Base-by-base conservation (phyloP, 2,113 vertebrate species). In the Eptesicus fuscus region DNA sequence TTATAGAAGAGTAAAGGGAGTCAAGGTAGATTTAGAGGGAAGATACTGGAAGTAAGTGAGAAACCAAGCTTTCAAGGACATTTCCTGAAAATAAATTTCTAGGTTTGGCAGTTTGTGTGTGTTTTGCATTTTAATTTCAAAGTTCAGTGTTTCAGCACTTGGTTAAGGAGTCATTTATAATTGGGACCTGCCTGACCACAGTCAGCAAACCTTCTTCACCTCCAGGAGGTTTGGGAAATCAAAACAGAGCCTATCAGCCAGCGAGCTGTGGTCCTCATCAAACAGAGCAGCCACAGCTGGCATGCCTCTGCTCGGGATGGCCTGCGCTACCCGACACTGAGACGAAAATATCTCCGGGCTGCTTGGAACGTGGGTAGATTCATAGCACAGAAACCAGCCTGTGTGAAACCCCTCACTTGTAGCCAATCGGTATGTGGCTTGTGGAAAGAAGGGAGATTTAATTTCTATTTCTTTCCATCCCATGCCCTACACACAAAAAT, bases 81-180 rank as follows among this genome's bases (percentile, higher is more conserved):
- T 76, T 93, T 88, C 56, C 88, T 91, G 37, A 78, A 93, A 49
- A 20, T 5, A n/a, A 35, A 18, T 47, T 87, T 67, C 76, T 44
- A 44, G 69, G 40, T 92, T 93, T 96, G 95, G 86, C 47, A 96
- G 94, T 92, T 95, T 97, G 94, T 94, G 88, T 97, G 49, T 94
- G 35, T 73, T 80, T 95, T 95, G 30, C 74, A 88, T 98, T 96
- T 97, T 97, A 97, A 97, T 97, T 98, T 96, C 67, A 93, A 95
- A 84, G 80, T 92, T 59, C 40, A 84, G 59, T 0, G 1, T 90
- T 85, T 97, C 76, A 96, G 83, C 94, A 96, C 92, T 88, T 85
- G 92, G 92, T 96, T 92, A 95, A 73, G 96, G 59, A 56, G 73
- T 80, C 95, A 83, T 93, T 95, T 71, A 88, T 96, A 97, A 98